Percentiles rank a stretch among this genome's conserved stretches.
phyloP scores from a whole-genome alignment of 2,888 invertebrate species.

The Dione vanillae region DNA sequence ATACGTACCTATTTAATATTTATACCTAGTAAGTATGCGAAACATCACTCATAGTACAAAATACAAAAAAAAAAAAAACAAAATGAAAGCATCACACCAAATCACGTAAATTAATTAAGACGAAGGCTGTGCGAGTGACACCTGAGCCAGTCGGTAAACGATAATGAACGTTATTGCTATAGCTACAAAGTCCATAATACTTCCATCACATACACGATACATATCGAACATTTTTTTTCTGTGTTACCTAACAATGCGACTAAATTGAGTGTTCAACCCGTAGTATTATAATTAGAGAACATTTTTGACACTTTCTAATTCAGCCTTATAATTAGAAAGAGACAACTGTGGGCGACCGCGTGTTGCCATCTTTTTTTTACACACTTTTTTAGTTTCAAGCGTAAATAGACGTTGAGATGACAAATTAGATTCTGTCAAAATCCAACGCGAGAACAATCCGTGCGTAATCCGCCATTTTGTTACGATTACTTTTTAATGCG shows the following conservation, averaged over 20 bases:
- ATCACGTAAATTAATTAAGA: constrained; percentile 51
- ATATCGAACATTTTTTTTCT: constrained; percentile 53
- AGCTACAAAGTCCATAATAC: constrained; percentile 75
- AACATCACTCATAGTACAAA: constrained; percentile 56
- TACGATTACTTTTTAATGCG: constrained; percentile 14
- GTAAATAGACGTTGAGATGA: constrained; percentile 38
- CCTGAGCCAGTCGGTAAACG: constrained; percentile 54
- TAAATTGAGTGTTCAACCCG: constrained; percentile 53
- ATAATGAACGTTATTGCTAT: constrained; percentile 75
- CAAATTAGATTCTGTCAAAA: constrained; percentile 26
- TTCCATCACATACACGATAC: constrained; percentile 75
- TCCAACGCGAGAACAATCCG: constrained; percentile 12
- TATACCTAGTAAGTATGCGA: constrained; percentile 62
- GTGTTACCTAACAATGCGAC: constrained; percentile 50
- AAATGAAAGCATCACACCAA: constrained; percentile 65
- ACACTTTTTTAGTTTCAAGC: constrained; percentile 35
- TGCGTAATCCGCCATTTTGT: constrained; percentile 19
- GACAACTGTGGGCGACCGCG: constrained; percentile 73
- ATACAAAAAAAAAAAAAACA: constrained; percentile 47
- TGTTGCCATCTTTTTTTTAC: constrained; percentile 39
- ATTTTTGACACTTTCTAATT: constrained; percentile 79
- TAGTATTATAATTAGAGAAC: constrained; percentile 49
- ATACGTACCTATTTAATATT: constrained; percentile 59
- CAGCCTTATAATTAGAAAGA: constrained; percentile 83
- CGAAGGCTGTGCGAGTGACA: constrained; percentile 52